A percentile compares a stretch with the other conserved stretches of the same genome.
Evolutionary conservation across 2,113 vertebrate species (phyloP).

Genomic region (Odontesthes bonariensis): DNA sequence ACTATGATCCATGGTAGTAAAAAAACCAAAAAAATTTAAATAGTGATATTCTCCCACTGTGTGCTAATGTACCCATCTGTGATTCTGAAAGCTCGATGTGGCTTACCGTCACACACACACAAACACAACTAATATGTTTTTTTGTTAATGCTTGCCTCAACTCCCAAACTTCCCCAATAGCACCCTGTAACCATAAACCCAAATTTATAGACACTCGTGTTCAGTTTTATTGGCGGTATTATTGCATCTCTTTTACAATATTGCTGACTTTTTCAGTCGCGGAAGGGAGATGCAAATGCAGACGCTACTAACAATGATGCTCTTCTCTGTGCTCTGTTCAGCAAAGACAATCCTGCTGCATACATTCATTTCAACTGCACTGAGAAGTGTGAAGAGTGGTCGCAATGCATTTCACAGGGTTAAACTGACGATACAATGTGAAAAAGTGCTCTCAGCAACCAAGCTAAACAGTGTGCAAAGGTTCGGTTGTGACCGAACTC

Average conservation of each 20-base stretch:
- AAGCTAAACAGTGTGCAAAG: no score
- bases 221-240: not conserved
- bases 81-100: conserved; percentile 15
- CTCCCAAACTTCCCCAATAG: not conserved
- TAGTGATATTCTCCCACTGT: conserved; percentile 8
- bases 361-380: not conserved
- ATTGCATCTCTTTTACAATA: not conserved
- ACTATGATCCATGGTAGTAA: conserved; percentile 15
- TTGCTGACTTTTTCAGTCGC: not conserved
- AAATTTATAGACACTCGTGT: not conserved
- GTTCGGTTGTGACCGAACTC: no score
- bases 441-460: not conserved
- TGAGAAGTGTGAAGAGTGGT: not conserved
- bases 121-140: not conserved
- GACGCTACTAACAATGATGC: not conserved
- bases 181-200: not conserved
- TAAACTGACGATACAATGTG: no score
- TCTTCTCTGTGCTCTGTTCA: not conserved
- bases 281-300: not conserved
- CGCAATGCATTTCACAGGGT: not conserved
- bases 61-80: conserved; percentile 41
- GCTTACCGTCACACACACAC: not conserved
- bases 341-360: no score
- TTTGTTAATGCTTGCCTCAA: conserved; percentile 12
- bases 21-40: not conserved